Conservation (phyloP, 2,888 invertebrate genomes). For the Sycophila texana region DNA sequence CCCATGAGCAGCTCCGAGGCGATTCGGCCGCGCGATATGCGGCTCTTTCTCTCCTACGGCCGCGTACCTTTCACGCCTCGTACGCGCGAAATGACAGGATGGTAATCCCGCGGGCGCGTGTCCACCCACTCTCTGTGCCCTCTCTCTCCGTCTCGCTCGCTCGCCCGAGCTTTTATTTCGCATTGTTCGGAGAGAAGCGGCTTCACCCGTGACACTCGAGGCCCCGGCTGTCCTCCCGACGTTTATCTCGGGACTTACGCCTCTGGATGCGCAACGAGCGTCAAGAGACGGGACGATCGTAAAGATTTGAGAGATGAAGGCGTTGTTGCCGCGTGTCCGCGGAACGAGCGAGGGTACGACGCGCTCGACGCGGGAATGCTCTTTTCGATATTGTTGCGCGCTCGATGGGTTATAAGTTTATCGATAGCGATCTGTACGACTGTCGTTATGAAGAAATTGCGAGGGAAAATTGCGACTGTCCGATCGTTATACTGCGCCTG, state of each 20-base stretch:
- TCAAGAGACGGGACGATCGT: conserved; percentile 51
- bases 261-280: conserved; percentile 40
- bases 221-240: conserved; percentile 58
- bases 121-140: conserved; percentile 55
- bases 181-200: conserved; percentile 31
- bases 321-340: conserved; percentile 25
- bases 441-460: conserved; percentile 17
- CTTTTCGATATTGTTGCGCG: conserved; percentile 1
- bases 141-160: conserved; percentile 24
- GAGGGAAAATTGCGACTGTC: conserved; percentile 10
- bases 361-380: neutral
- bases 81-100: conserved; percentile 52
- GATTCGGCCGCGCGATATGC: conserved; percentile 36
- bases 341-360: conserved; percentile 11
- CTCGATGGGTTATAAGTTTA: conserved; percentile 13
- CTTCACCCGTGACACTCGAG: conserved; percentile 16
- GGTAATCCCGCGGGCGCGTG: conserved; percentile 50
- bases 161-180: conserved; percentile 34
- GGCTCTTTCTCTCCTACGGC: neutral
- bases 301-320: conserved; percentile 52
- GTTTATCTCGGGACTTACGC: conserved; percentile 62
- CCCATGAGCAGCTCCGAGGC: conserved; percentile 28
- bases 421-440: conserved; percentile 30
- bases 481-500: no score
- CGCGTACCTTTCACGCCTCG: conserved; percentile 47